Evolutionary conservation across 2,797 vertebrate species (phyloP).

Genomic region (Varecia variegata): DNA sequence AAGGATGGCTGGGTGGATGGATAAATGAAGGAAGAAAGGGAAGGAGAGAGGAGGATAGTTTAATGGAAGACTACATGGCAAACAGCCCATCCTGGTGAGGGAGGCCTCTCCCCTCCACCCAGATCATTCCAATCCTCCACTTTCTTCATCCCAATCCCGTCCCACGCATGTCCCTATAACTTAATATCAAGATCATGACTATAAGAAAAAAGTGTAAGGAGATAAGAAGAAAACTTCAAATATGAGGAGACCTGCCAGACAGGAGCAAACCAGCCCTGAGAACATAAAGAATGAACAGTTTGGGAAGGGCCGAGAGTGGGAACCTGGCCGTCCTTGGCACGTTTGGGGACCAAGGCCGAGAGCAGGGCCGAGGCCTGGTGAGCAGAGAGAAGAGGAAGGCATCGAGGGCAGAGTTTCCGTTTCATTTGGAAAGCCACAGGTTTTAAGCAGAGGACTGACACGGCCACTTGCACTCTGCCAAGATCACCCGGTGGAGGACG

Average conservation of each 20-base stretch:
- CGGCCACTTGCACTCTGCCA: not conserved
- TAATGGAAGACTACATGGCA: not conserved
- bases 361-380: not conserved
- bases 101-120: not conserved
- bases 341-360: not conserved
- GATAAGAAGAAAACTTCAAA: not conserved
- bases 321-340: not conserved
- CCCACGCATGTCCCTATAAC: not conserved
- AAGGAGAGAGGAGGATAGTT: not conserved
- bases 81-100: not conserved
- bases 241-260: not conserved
- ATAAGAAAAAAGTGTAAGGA: not conserved
- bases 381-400: not conserved
- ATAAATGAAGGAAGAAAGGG: not conserved
- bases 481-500: not conserved
- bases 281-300: not conserved
- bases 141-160: not conserved
- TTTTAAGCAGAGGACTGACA: not conserved
- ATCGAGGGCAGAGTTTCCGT: accelerated
- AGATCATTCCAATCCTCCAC: not conserved
- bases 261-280: not conserved
- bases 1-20: too few species aligned
- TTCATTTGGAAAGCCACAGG: not conserved
- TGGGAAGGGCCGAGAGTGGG: not conserved
- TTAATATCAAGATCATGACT: not conserved